These are phyloP conservation scores for Hydractinia symbiolongicarpus DNA, from an alignment of 30 jellyfish, hydroid and myxozoan species.

Conservation along the genomic window DNA sequence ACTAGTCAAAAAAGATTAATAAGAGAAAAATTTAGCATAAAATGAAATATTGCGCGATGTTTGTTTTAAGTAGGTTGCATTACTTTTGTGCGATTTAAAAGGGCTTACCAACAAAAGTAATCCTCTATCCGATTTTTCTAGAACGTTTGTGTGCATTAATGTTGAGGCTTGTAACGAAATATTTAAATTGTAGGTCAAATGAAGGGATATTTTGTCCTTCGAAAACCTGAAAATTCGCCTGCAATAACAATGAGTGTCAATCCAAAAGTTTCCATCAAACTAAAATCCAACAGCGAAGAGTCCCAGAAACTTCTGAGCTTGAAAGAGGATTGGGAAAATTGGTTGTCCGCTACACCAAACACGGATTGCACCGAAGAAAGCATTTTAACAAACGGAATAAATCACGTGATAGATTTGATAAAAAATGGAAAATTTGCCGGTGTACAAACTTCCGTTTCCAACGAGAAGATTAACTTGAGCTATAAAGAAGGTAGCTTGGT, in stretches of 20 bases:
- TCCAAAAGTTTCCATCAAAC: constrained; percentile 12
- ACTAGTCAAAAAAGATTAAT: too few species aligned
- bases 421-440: not conserved
- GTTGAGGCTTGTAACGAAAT: not conserved
- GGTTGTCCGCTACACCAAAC: constrained; percentile 3
- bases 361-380: not conserved
- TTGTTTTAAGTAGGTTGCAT: too few species aligned
- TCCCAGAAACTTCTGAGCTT: not conserved
- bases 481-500: constrained; percentile 7
- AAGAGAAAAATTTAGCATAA: too few species aligned
- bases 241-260: not conserved
- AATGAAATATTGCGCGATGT: too few species aligned
- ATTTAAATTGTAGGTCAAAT: not conserved
- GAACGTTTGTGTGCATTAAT: too few species aligned
- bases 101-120: too few species aligned
- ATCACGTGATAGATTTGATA: not conserved
- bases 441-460: not conserved
- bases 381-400: not conserved
- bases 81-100: too few species aligned
- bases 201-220: not conserved
- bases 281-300: not conserved
- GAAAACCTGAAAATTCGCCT: constrained; percentile 4
- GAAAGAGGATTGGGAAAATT: not conserved
- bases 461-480: not conserved
- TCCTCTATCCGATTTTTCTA: too few species aligned